Evolutionary conservation across 1,140 invertebrate genomes (phyloP).

Genomic region (Manduca sexta): DNA sequence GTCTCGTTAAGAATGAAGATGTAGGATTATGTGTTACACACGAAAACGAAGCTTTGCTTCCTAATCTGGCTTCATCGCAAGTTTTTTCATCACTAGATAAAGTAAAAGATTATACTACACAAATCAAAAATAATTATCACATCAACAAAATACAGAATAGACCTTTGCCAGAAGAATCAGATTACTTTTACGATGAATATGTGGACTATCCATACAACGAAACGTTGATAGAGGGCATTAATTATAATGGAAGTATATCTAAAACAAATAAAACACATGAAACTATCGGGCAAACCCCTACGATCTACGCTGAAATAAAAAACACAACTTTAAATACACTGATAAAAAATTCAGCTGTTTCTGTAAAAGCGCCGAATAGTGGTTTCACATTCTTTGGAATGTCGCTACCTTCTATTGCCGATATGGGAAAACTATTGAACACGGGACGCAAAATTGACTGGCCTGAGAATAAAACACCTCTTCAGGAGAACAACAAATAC

Average conservation of each 20-base stretch:
- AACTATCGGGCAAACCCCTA: constrained; percentile 73
- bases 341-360: constrained; percentile 6
- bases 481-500: constrained; percentile 48
- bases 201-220: constrained; percentile 81
- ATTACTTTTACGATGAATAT: constrained; percentile 88
- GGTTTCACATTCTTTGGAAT: constrained; percentile 89
- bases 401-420: constrained; percentile 82
- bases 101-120: constrained; percentile 62
- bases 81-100: constrained; percentile 72
- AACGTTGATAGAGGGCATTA: constrained; percentile 62
- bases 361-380: constrained; percentile 51
- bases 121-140: constrained; percentile 54
- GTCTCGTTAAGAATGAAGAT: constrained; percentile 62
- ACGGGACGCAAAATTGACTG: constrained; percentile 65
- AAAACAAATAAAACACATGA: constrained; percentile 62
- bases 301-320: constrained; percentile 77
- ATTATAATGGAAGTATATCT: constrained; percentile 38
- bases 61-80: constrained; percentile 69
- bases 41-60: constrained; percentile 76
- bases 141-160: constrained; percentile 60
- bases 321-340: constrained; percentile 66
- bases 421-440: constrained; percentile 79
- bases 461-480: constrained; percentile 37
- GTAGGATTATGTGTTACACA: constrained; percentile 74
- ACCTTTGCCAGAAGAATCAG: constrained; percentile 80